Base-by-base conservation (phyloP, 2,113 vertebrate genomes). In the Cyprinodon tularosa region DNA sequence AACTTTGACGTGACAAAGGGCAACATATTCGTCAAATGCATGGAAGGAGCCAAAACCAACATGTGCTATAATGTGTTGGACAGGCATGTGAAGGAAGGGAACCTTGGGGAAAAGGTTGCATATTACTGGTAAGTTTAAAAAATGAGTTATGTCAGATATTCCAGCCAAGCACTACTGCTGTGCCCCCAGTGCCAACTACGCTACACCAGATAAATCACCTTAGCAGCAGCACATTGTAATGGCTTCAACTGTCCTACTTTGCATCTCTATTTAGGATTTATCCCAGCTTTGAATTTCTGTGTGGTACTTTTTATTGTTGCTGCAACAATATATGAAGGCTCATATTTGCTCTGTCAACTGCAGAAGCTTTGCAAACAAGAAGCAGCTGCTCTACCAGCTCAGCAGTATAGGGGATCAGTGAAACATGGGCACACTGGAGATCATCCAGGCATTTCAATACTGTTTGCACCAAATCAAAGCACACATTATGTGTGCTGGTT, bases 31-130 rank as follows among this genome's bases (percentile, higher is more conserved):
- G 74, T 95, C 59, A 95, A 95, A 71, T 96, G 90, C 84, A 94
- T 95, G 94, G 94, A 95, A 77, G 95, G 94, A 53, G 94, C 94
- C 53, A 95, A 93, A 86, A 96, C 95, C 80, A 96, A 96, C 82
- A 90, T 96, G 4, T 96, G 95, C 87, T 95, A 95, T 83, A 95
- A 96, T 36, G 84, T 95, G 64, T 85, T 96, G 75, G 95, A 96
- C 90, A 89, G 94, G 68, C 94, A 94, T 66, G 92, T 95, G 53
- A 82, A 45, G 72, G 94, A 95, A 59, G 89, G 78, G 72, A 93
- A 89, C 62, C 90, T 94, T 11, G 93, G 94, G 37, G 92, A 94
- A 15, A 93, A 92, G 85, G 92, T 95, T 66, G 95, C 95, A 40
- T 96, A 86, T 82, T 93, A 94, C 91, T 95, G 95, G 95, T 96